These are phyloP conservation scores for Protula sp. DNA, from an alignment of 2,888 invertebrate genomes.

Conservation along the genomic window DNA sequence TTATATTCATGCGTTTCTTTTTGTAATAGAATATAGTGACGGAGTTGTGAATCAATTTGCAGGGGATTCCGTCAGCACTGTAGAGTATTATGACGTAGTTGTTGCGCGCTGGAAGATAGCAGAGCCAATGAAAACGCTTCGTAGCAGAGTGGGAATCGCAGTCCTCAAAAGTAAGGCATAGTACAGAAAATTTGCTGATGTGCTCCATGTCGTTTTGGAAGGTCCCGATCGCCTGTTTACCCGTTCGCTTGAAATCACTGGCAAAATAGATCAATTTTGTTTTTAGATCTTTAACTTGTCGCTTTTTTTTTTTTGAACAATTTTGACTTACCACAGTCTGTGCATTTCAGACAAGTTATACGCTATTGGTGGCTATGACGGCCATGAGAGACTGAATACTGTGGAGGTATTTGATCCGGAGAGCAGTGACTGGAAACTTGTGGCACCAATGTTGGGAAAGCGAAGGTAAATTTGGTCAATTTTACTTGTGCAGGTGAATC, in stretches of 20 bases:
- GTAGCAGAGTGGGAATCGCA: constrained; percentile 78
- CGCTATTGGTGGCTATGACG: constrained; percentile 80
- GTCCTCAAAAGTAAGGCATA: constrained; percentile 71
- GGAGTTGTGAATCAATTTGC: no score
- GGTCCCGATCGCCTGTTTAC: background rate
- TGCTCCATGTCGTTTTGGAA: no score
- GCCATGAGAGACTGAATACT: constrained; percentile 72
- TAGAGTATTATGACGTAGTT: constrained; percentile 75
- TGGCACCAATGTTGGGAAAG: constrained; percentile 74
- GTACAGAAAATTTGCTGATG: constrained; percentile 57
- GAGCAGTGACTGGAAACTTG: constrained; percentile 69
- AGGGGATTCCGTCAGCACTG: constrained; percentile 76
- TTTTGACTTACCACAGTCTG: no score
- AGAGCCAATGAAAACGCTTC: constrained; percentile 76
- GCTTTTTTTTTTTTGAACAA: no score
- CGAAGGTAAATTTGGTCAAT: constrained; percentile 64
- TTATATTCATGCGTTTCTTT: no score
- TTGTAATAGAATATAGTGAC: no score
- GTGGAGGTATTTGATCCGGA: constrained; percentile 78
- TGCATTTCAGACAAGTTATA: constrained; percentile 46
- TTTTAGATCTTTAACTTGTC: no score
- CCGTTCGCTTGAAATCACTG: no score
- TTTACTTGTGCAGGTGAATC: background rate
- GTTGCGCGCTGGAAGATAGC: constrained; percentile 67
- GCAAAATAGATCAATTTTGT: no score